Conservation (phyloP, 2,113 vertebrate genomes). For the Callithrix jacchus region DNA sequence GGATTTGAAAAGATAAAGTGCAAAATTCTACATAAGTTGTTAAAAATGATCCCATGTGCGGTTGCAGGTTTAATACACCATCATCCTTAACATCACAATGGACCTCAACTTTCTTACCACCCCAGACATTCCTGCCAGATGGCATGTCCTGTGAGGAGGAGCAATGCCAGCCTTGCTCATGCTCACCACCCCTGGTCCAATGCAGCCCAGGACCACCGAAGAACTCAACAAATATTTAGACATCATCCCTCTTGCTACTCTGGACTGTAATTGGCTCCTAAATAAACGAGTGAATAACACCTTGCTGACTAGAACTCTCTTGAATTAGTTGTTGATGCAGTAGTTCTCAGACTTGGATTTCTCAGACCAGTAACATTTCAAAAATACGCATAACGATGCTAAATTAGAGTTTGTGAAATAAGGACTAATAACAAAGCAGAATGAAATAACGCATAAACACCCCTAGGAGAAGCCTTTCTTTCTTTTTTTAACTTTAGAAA, state of each 20-base stretch:
- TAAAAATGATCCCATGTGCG: neutral
- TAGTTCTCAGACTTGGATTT: neutral
- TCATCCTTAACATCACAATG: neutral
- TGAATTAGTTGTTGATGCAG: neutral
- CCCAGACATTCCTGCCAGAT: neutral
- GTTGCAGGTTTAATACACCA: neutral
- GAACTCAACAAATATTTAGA: no score
- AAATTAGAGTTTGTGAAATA: neutral
- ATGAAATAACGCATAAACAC: neutral
- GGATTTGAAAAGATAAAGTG: neutral
- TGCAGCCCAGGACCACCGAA: accelerated
- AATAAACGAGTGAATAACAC: neutral
- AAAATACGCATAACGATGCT: neutral
- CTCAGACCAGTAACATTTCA: neutral
- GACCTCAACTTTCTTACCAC: no score
- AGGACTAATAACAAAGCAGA: neutral
- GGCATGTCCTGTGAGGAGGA: neutral
- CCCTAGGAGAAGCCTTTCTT: neutral
- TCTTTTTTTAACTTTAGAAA: neutral
- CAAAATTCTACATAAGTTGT: neutral
- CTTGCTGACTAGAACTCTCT: neutral
- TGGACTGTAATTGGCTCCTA: neutral
- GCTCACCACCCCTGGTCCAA: neutral
- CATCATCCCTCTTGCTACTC: no score
- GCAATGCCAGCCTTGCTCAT: accelerated